These are phyloP conservation scores for Anguilla marmorata DNA, from an alignment of 2,797 vertebrate genomes.

Conservation along the genomic window DNA sequence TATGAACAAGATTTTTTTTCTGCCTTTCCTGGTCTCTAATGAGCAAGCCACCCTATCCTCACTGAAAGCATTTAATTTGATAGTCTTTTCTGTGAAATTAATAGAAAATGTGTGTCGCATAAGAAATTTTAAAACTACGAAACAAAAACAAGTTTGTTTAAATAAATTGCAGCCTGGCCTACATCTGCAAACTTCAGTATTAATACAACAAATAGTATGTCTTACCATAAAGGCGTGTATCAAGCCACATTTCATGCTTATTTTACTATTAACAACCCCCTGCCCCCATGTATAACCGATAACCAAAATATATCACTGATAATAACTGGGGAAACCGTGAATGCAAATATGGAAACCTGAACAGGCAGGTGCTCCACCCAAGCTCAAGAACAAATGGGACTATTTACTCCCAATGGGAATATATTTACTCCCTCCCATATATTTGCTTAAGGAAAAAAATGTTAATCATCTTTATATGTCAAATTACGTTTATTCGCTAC, in stretches of 20 bases:
- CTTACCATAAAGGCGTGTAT: not conserved
- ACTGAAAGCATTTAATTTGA: not conserved
- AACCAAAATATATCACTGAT: not conserved
- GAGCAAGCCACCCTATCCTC: not conserved
- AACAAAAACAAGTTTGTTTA: not conserved
- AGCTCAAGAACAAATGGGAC: not conserved
- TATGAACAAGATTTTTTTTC: not conserved
- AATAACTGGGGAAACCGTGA: not conserved
- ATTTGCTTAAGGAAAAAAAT: not conserved
- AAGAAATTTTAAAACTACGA: not conserved
- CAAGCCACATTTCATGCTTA: not conserved
- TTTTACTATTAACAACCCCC: not conserved
- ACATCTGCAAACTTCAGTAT: not conserved
- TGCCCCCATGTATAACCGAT: not conserved
- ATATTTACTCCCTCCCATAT: no score
- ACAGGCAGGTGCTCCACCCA: not conserved
- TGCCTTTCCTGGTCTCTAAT: not conserved
- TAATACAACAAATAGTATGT: not conserved
- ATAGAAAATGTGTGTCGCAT: not conserved
- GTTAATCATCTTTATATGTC: not conserved
- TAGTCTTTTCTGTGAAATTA: not conserved
- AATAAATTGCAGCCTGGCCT: not conserved
- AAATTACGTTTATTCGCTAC: not conserved
- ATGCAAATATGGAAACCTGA: not conserved
- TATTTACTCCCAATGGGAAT: not conserved